Evolutionary conservation across 2,113 vertebrate genomes (phyloP), one percentile per base, ranked within the genome.

Genomic region (Pseudorhombus dupliciocellatus): DNA sequence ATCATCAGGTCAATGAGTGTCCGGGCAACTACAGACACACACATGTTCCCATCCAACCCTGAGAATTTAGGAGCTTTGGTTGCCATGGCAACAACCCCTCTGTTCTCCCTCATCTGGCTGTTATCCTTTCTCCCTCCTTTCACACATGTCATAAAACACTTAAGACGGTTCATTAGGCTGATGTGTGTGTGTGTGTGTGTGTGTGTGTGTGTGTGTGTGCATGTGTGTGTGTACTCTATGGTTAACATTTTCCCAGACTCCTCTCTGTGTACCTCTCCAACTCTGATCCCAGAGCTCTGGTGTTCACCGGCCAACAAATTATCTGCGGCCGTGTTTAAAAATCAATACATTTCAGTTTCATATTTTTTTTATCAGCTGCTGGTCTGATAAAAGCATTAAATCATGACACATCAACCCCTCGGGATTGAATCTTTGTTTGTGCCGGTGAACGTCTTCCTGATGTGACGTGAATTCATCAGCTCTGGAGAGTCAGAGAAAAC

Each of bases 391-490:
- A 18, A 44, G 42, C 42, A 44, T 37, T 37, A 12, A 11, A 37
- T 10, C 12, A 37, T 37, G 34, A 37, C 2, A 37, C 34, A 11
- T 37, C 34, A 37, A 12, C 3, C 10, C n/a, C n/a, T n/a, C n/a
- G n/a, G n/a, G n/a, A n/a, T n/a, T n/a, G n/a, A 93, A 76, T 96
- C 95, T 20, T 87, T 90, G 90, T 95, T 94, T 3, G 92, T 93
- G 5, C 94, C 94, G 18, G 92, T 92, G 73, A 95, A 95, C 66
- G 94, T 95, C 81, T 88, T 83, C 53, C 91, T 92, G 0, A 84
- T 93, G 81, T 94, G 92, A 58, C 69, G 34, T 34, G 10, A 2
- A 40, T 70, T 70, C 26, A 95, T 70, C 26, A 95, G 31, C 3
- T 34, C 31, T 34, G 31, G 31, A 34, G 31, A 11, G 9, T 34